Conservation (phyloP, 1,140 invertebrate species). For the Phocides pigmalion region DNA sequence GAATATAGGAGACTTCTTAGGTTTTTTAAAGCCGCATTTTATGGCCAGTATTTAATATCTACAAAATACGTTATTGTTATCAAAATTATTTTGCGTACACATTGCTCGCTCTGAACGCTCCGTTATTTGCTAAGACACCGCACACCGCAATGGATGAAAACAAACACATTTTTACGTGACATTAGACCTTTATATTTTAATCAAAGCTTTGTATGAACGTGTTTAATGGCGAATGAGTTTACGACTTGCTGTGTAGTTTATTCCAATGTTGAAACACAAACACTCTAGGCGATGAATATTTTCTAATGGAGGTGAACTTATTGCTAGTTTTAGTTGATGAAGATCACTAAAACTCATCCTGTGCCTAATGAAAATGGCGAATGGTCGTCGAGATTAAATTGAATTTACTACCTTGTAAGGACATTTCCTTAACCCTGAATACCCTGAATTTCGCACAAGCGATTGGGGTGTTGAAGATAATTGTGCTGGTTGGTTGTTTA, state of each 20-base stretch:
- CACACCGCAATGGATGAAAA: slow-evolving; percentile 19
- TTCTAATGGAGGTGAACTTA: slow-evolving; percentile 1
- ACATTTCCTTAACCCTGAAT: neutral
- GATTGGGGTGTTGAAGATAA: too few relatives aligned
- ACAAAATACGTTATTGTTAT: too few relatives aligned
- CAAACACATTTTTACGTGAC: slow-evolving; percentile 12
- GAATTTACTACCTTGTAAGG: slow-evolving; percentile 18
- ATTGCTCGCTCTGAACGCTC: slow-evolving; percentile 3
- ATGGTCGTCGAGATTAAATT: slow-evolving; percentile 4
- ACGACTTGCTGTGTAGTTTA: slow-evolving; percentile 57
- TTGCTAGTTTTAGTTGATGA: slow-evolving; percentile 7
- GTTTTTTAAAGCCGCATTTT: too few relatives aligned
- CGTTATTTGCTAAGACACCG: slow-evolving; percentile 14
- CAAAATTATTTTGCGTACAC: neutral
- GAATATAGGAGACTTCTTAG: too few relatives aligned
- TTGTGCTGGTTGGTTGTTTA: too few relatives aligned
- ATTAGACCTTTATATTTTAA: slow-evolving; percentile 1
- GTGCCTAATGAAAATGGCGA: slow-evolving; percentile 12
- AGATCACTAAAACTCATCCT: slow-evolving; percentile 7
- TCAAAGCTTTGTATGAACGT: slow-evolving; percentile 18
- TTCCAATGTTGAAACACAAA: slow-evolving; percentile 15
- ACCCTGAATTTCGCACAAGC: too few relatives aligned
- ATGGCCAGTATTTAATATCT: too few relatives aligned
- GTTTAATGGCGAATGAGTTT: slow-evolving; percentile 18
- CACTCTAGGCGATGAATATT: slow-evolving; percentile 1